These are phyloP conservation scores for Phaenicophaeus curvirostris DNA, from an alignment of 2,797 vertebrate genomes.

Conservation along the genomic window DNA sequence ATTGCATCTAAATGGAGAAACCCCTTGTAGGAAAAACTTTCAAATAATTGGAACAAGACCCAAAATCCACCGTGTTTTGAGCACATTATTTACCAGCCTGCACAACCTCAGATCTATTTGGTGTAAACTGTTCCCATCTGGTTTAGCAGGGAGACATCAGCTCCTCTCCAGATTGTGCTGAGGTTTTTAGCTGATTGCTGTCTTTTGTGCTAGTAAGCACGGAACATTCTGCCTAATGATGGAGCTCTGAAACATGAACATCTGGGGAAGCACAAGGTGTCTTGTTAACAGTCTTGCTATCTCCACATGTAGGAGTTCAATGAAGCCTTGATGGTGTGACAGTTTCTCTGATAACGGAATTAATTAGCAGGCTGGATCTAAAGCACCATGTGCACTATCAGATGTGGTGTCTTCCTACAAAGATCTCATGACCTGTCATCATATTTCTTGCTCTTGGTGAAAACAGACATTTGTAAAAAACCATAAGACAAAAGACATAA, in stretches of 20 bases:
- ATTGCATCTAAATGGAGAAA: background rate
- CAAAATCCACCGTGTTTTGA: background rate
- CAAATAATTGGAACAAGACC: background rate
- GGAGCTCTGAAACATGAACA: constrained; percentile 9
- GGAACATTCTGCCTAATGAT: background rate
- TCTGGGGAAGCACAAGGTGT: constrained; percentile 25
- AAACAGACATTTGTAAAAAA: background rate
- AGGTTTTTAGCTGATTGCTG: constrained; percentile 22
- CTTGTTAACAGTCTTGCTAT: constrained; percentile 5
- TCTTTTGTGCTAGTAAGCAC: background rate
- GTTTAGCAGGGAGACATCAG: background rate
- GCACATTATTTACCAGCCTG: background rate
- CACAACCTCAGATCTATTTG: background rate
- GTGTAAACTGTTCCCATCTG: constrained; percentile 39
- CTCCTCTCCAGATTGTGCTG: constrained; percentile 47
- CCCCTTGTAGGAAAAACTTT: background rate
- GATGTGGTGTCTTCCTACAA: background rate
- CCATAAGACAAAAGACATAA: background rate
- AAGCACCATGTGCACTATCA: background rate
- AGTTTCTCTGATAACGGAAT: background rate
- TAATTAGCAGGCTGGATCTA: background rate
- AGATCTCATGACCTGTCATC: background rate
- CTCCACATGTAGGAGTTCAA: background rate
- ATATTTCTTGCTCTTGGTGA: background rate
- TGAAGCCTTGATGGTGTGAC: background rate